Evolutionary conservation across 2,797 vertebrate species (phyloP).

Genomic region (Ctenosaura bakeri): DNA sequence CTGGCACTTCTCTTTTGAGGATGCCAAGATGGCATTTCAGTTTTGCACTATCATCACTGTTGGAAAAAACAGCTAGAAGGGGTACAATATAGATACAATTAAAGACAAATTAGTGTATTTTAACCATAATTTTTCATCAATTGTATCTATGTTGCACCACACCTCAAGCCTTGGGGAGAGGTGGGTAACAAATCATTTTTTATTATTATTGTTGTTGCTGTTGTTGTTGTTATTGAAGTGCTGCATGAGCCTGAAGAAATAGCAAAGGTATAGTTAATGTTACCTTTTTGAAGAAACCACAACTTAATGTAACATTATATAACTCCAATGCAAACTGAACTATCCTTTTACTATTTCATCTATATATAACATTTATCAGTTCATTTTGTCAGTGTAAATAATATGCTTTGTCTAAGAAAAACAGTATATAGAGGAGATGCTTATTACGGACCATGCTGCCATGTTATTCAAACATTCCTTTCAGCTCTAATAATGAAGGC

Average conservation of each 20-base stretch:
- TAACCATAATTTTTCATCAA: too few species aligned
- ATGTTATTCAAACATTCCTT: neutral
- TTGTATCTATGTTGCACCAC: too few species aligned
- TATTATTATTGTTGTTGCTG: too few species aligned
- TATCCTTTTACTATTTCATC: neutral
- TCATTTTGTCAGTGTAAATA: neutral
- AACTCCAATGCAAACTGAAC: neutral
- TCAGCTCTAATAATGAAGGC: neutral
- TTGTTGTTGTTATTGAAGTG: too few species aligned
- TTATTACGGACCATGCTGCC: slow-evolving; percentile 7
- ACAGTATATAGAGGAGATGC: slow-evolving; percentile 1
- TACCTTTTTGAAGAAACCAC: neutral
- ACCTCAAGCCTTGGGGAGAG: too few species aligned
- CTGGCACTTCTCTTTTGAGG: neutral
- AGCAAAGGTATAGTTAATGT: neutral
- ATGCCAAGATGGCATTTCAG: neutral
- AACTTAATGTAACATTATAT: slow-evolving; percentile 9
- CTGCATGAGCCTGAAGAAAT: neutral
- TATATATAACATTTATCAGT: slow-evolving; percentile 9
- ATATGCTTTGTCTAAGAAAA: slow-evolving; percentile 39
- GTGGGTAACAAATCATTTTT: too few species aligned
- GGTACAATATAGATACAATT: neutral
- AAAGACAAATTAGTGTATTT: too few species aligned
- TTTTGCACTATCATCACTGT: neutral
- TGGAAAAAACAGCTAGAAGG: neutral